Base-by-base conservation (phyloP, 2,113 vertebrate genomes). In the Thomomys bottae region DNA sequence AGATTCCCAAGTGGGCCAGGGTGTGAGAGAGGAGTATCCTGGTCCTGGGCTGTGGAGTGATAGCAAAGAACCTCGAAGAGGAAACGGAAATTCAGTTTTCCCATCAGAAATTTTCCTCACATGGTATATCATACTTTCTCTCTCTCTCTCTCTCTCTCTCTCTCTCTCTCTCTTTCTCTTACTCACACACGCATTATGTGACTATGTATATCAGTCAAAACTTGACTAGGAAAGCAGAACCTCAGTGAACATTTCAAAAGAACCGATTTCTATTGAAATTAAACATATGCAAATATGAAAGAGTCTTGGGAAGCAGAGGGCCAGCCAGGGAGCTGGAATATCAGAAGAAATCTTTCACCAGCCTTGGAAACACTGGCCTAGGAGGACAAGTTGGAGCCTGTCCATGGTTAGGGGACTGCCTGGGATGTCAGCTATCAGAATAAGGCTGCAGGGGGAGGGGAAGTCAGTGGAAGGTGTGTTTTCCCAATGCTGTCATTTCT, bases 61-160 rank as follows among this genome's bases (percentile, higher is more conserved):
- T 23, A 85, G 54, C 34, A 87, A 17, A 91, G 66, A 73, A 59
- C 28, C 63, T 88, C 36, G 8, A 86, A 57, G 38, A n/a, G 84
- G 87, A 84, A 92, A 92, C 36, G 8, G 54, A 90, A 92, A 84
- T 10, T 57, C 80, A 91, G n/a, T 15, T 95, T 94, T 95, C 94
- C 88, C 94, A 95, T 42, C 77, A 95, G 91, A 93, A 94, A 75
- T 26, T 54, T 36, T 63, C 38, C n/a, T 88, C 64, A 14, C 6
- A n/a, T 76, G 38, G 45, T 40, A 68, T 1, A 21, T 26, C 18
- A 61, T 36, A 45, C 6, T 36, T 17, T 59, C 57, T 21, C 21
- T 23, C 32, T 61, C 28, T 26, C 15, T 30, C 42, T 15, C 40
- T 59, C 57, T 59, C 57, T 59, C 21, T 18, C 32, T 40, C 28